Percentiles rank a stretch among this genome's conserved stretches.
These are phyloP conservation scores for Gandaritis pyraliata DNA, from an alignment of 2,888 invertebrate genomes.

Conservation along the genomic window DNA sequence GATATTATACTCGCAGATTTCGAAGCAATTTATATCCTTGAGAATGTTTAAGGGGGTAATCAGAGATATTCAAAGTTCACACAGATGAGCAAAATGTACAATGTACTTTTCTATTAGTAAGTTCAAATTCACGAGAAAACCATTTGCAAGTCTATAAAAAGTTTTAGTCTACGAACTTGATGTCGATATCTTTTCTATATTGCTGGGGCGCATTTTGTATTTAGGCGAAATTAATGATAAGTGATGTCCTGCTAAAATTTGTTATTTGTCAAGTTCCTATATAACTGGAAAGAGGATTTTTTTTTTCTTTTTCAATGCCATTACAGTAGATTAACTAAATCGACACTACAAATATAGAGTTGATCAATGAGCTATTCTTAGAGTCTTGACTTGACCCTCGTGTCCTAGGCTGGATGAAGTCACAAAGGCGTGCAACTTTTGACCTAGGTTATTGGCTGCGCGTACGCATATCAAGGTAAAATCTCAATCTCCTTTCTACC, in stretches of 20 bases:
- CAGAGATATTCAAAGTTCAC: neutral
- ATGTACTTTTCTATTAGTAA: too few relatives aligned
- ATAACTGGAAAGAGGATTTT: slow-evolving; percentile 14
- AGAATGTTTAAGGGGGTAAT: neutral
- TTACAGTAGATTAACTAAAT: too few relatives aligned
- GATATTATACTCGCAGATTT: neutral
- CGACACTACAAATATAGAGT: neutral
- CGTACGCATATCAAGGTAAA: neutral
- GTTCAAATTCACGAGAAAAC: too few relatives aligned
- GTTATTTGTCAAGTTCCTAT: neutral
- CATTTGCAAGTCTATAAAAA: too few relatives aligned
- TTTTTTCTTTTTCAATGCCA: too few relatives aligned
- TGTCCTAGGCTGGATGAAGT: slow-evolving; percentile 15
- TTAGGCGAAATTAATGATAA: neutral
- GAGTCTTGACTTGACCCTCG: slow-evolving; percentile 21
- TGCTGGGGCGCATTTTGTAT: too few relatives aligned
- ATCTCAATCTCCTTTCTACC: too few relatives aligned
- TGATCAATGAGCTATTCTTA: slow-evolving; percentile 23
- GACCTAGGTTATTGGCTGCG: neutral
- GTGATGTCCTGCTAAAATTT: neutral
- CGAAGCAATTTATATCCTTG: neutral
- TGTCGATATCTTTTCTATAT: too few relatives aligned
- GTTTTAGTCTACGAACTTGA: too few relatives aligned
- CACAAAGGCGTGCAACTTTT: slow-evolving; percentile 3
- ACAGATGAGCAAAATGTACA: too few relatives aligned